Evolutionary conservation across 2,888 invertebrate species (phyloP).

Genomic region (Folsomia candida): DNA sequence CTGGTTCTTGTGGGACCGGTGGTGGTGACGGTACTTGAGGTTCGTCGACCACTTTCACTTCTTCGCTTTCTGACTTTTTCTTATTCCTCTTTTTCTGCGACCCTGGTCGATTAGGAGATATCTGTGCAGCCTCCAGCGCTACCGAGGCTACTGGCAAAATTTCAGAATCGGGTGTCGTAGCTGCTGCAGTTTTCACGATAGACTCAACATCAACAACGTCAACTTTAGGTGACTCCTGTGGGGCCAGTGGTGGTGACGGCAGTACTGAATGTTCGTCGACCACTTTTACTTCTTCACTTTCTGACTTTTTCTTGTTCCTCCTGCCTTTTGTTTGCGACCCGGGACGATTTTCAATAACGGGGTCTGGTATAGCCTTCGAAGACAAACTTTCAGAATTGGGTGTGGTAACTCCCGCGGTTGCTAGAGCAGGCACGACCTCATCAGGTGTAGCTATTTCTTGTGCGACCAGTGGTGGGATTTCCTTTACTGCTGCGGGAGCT

Average conservation of each 20-base stretch:
- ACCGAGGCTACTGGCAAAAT: too few species aligned
- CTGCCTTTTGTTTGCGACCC: neutral
- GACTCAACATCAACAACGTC: slow-evolving; percentile 12
- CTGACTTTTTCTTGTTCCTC: too few species aligned
- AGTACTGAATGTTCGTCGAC: neutral
- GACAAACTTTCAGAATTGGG: too few species aligned
- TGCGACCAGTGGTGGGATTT: neutral
- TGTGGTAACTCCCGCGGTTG: too few species aligned
- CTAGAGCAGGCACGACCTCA: neutral
- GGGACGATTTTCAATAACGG: neutral
- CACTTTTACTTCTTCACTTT: neutral
- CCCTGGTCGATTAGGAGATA: neutral
- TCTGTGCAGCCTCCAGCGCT: too few species aligned
- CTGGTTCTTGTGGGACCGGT: neutral
- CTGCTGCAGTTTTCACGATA: neutral
- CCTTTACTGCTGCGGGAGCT: neutral
- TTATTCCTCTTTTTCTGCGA: too few species aligned
- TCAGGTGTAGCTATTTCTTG: neutral
- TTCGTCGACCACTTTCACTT: neutral
- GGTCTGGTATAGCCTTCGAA: too few species aligned
- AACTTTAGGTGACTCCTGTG: neutral
- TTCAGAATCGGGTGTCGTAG: neutral
- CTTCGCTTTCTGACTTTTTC: neutral
- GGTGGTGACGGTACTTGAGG: neutral
- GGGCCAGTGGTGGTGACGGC: neutral